Base-by-base conservation (phyloP, 2,113 vertebrate genomes). In the Miniopterus natalensis region DNA sequence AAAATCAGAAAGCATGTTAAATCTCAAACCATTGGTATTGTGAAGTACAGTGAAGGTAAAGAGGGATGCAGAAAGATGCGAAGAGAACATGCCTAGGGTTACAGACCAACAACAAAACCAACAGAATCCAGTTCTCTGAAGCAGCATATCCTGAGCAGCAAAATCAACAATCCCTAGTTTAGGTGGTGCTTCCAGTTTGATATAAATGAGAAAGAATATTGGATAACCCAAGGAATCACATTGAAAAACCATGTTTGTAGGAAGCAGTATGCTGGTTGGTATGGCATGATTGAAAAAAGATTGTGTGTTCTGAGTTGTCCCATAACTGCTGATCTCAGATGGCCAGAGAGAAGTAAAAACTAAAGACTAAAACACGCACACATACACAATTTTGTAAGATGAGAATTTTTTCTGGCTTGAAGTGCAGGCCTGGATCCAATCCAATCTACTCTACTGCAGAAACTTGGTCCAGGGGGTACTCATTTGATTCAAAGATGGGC, bases 331-430 rank as follows among this genome's bases (percentile, higher is more conserved):
- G 70, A 84, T 42, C 51, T 95, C 42, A 88, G 49, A 17, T 17
- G 8, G 36, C 15, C 51, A 51, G 17, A 49, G 18, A 51, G 45
- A 85, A 73, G 49, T 79, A 73, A 94, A 83, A 49, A 59, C 21
- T 77, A 51, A 73, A 92, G 42, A 12, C 23, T 95, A 49, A 75
- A n/a, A 68, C 15, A 55, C 53, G 13, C 27, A 49, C 13, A 71
- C 45, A 78, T 14, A 65, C 65, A 68, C 3, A 68, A 6, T 78
- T 92, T 74, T 74, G n/a, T 59, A 42, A 95, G 49, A 49, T 74
- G 65, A 49, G 57, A 66, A 59, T 55, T 85, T 73, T 85, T 85
- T n/a, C 45, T 85, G 29, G 23, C 88, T 84, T 88, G n/a, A 88
- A 92, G 18, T 74, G 12, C 14, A 94, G 49, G 2, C 51, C 36